Conservation (phyloP, 2,888 invertebrate genomes). For the Anoncus sp. region DNA sequence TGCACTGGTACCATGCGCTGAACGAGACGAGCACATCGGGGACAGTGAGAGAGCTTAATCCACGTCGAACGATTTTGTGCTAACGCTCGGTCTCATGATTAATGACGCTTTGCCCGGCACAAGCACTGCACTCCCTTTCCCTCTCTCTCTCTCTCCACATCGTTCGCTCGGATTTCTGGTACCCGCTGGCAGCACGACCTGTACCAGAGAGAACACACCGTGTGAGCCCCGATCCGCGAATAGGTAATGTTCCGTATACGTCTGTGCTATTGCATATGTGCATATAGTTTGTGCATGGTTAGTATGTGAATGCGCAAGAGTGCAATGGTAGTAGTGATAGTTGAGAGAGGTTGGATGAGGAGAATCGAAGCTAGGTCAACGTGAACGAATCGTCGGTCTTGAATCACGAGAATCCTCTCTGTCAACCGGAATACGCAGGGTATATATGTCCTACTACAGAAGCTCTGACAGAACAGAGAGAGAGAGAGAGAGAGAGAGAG, state of each 20-base stretch:
- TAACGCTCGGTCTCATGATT: constrained; percentile 64
- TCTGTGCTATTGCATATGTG: constrained; percentile 22
- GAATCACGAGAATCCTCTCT: constrained; percentile 59
- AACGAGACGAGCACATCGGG: constrained; percentile 52
- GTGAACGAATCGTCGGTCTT: constrained; percentile 60
- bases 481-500: not conserved
- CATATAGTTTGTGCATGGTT: constrained; percentile 30
- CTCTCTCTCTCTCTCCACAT: constrained; percentile 22
- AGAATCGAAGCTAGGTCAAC: constrained; percentile 57
- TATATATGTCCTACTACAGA: constrained; percentile 18
- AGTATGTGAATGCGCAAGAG: constrained; percentile 25
- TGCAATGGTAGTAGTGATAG: constrained; percentile 10
- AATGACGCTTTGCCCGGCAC: constrained; percentile 58
- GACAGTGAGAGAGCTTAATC: constrained; percentile 66
- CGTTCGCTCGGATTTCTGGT: constrained; percentile 50
- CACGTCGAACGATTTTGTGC: constrained; percentile 67
- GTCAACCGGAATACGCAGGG: constrained; percentile 46
- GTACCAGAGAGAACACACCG: constrained; percentile 35
- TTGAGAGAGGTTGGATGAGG: constrained; percentile 43
- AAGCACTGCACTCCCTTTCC: constrained; percentile 48
- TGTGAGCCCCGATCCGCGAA: constrained; percentile 46
- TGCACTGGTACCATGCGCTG: constrained; percentile 3
- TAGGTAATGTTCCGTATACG: constrained; percentile 54
- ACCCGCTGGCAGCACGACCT: constrained; percentile 19
- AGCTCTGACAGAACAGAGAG: constrained; percentile 28